phyloP scores from a whole-genome alignment of 2,113 vertebrate species.

The Diadophis punctatus region DNA sequence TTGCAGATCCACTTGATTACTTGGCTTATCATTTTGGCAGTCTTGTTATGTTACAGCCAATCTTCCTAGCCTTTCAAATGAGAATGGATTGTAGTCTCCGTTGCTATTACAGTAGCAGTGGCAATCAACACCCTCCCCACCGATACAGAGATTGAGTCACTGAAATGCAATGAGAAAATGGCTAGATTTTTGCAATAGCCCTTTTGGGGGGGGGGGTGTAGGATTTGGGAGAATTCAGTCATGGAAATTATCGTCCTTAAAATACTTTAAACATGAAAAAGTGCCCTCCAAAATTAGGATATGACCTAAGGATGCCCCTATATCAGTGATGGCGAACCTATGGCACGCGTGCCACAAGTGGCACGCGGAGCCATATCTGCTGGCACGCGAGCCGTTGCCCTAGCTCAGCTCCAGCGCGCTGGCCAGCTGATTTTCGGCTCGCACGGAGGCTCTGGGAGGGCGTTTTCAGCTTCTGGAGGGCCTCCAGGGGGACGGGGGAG shows the following conservation, averaged over 20 bases:
- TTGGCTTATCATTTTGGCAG: constrained; percentile 33
- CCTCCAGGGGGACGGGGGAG: no score
- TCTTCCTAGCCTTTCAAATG: not conserved
- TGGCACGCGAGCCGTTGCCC: no score
- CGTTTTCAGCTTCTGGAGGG: no score
- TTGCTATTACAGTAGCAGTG: not conserved
- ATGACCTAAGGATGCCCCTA: not conserved
- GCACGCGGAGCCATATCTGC: no score
- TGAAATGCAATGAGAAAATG: not conserved
- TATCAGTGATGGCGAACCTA: no score
- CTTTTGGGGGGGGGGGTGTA: not conserved
- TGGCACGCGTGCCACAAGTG: no score
- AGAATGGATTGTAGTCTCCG: not conserved
- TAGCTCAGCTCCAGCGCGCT: no score
- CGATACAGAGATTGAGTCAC: not conserved
- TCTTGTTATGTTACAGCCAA: not conserved
- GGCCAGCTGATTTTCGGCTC: no score
- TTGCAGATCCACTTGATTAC: constrained; percentile 31
- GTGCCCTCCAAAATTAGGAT: not conserved
- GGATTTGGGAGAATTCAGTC: not conserved
- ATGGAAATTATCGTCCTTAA: not conserved
- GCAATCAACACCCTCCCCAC: not conserved
- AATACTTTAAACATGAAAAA: not conserved
- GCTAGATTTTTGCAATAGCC: not conserved
- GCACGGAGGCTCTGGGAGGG: no score